Percentiles rank a stretch among this genome's conserved stretches.
Evolutionary conservation across 2,113 vertebrate species (phyloP).

Genomic region (Gnathonemus echidnorhynchus): DNA sequence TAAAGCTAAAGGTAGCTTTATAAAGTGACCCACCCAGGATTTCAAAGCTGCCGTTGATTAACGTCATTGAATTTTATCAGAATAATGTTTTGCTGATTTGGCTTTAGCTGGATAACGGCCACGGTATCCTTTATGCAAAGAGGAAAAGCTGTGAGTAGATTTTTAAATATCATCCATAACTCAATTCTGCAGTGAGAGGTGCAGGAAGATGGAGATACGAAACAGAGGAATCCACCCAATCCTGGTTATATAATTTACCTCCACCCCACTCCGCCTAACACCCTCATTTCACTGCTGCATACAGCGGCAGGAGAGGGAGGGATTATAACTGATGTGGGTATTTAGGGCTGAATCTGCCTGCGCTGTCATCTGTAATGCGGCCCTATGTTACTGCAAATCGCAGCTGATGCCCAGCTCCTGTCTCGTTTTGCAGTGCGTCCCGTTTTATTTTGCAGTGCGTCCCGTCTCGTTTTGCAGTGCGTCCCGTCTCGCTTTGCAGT

Average conservation of each 20-base stretch:
- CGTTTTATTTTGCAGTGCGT: neutral
- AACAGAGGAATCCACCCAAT: neutral
- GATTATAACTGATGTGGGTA: conserved; percentile 42
- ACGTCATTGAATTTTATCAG: neutral
- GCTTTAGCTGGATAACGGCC: neutral
- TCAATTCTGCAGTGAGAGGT: neutral
- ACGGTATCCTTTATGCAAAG: neutral
- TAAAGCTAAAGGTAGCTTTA: neutral
- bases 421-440: neutral
- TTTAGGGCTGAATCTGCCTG: conserved; percentile 35
- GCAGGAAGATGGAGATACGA: neutral
- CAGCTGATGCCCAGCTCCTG: conserved; percentile 32
- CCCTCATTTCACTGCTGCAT: neutral
- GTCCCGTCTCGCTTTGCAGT: no score
- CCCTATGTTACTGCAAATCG: conserved; percentile 36
- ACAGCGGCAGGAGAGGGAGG: neutral
- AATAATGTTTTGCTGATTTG: neutral
- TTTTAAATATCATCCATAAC: neutral
- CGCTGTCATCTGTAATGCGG: conserved; percentile 35
- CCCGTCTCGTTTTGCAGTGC: neutral
- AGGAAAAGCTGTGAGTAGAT: neutral
- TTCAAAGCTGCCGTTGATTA: neutral
- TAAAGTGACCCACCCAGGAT: neutral
- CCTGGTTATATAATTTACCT: neutral
- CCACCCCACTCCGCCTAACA: neutral